Conservation (phyloP, 2,797 vertebrate species). For the Hapalemur alaotrensis region DNA sequence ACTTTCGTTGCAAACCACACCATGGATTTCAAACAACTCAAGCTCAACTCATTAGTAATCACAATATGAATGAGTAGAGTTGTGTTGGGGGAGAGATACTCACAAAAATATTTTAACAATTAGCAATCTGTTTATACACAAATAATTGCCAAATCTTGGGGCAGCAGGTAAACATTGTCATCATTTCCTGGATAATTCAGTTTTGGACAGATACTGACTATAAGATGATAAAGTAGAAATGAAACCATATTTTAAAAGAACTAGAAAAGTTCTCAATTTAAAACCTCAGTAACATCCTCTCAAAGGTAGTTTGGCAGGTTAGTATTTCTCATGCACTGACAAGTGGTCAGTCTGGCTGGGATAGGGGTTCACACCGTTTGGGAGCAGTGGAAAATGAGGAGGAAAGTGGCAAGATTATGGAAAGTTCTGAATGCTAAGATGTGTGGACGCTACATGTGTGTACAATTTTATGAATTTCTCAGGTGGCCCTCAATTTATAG, state of each 20-base stretch:
- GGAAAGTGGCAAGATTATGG: neutral
- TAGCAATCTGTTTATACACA: neutral
- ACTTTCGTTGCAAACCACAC: neutral
- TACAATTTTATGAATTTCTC: neutral
- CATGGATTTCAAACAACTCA: neutral
- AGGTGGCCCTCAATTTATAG: neutral
- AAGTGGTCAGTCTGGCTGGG: neutral
- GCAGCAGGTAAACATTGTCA: neutral
- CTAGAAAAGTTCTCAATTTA: neutral
- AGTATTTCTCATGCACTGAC: neutral
- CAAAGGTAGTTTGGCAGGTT: neutral
- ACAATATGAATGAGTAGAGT: neutral
- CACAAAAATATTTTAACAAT: neutral
- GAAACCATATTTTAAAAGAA: neutral
- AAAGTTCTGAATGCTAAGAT: neutral
- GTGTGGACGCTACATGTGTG: neutral
- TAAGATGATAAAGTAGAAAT: neutral
- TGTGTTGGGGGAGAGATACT: neutral
- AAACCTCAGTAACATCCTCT: neutral
- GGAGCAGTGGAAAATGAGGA: neutral
- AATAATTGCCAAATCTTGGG: neutral
- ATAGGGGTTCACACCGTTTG: neutral
- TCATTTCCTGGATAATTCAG: neutral
- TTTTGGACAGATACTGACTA: neutral
- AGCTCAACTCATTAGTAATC: neutral